These are phyloP conservation scores for Bedellia somnulentella DNA, from an alignment of 2,888 invertebrate genomes.

Conservation along the genomic window DNA sequence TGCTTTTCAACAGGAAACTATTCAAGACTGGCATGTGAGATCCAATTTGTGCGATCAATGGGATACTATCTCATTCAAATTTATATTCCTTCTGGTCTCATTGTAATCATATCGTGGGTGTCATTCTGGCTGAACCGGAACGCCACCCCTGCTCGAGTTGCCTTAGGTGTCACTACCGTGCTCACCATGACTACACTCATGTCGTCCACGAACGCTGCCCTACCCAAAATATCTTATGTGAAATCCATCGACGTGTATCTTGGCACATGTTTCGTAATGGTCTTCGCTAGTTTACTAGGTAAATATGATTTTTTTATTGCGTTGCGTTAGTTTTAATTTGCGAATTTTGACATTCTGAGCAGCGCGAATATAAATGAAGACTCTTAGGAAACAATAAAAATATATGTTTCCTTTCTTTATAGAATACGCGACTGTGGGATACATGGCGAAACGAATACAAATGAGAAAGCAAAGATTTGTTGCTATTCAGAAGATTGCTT, in stretches of 20 bases:
- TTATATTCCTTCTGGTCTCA: constrained; percentile 95
- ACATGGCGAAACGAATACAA: constrained; percentile 96
- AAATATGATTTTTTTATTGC: constrained; percentile 25
- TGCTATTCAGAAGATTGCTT: constrained; percentile 88
- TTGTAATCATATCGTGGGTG: constrained; percentile 97
- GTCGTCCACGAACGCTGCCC: constrained; percentile 93
- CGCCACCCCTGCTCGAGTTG: constrained; percentile 91
- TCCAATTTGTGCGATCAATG: constrained; percentile 96
- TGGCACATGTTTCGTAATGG: constrained; percentile 98
- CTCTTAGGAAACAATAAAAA: too few relatives aligned
- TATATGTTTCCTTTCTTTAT: constrained; percentile 22
- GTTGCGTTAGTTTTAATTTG: too few relatives aligned
- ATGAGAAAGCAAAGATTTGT: constrained; percentile 93
- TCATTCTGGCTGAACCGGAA: constrained; percentile 96
- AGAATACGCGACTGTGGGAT: constrained; percentile 98
- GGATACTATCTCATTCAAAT: constrained; percentile 98
- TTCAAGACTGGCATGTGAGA: constrained; percentile 93
- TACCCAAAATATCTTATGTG: constrained; percentile 98
- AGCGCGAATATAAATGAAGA: too few relatives aligned
- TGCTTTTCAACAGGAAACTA: constrained; percentile 77
- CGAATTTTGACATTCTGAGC: neutral
- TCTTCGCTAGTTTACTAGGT: constrained; percentile 96
- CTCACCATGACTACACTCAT: constrained; percentile 97
- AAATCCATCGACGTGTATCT: constrained; percentile 97
- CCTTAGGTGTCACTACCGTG: constrained; percentile 93